These are phyloP conservation scores for Alsophila aescularia DNA, from an alignment of 2,888 invertebrate species.

Conservation along the genomic window DNA sequence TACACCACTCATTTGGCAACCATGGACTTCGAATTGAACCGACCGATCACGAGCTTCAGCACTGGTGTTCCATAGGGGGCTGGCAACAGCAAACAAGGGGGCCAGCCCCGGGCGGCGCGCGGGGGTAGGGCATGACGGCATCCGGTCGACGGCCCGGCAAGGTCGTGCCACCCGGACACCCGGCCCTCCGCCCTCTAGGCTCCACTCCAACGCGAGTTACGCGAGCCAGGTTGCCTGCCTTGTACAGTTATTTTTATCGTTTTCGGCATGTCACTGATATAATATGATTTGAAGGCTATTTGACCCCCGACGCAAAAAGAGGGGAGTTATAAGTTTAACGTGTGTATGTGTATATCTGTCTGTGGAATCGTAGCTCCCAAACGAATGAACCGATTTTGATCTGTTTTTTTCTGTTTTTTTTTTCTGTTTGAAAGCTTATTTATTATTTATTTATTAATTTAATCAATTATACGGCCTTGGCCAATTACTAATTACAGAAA, in stretches of 20 bases:
- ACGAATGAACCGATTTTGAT: too few relatives aligned
- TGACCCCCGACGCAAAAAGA: not conserved
- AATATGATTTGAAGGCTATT: not conserved
- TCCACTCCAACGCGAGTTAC: too few relatives aligned
- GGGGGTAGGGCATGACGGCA: conserved; percentile 53
- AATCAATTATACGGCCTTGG: too few relatives aligned
- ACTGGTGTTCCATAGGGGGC: conserved; percentile 22
- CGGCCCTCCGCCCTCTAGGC: conserved; percentile 3
- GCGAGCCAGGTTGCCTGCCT: conserved; percentile 31
- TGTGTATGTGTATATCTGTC: too few relatives aligned
- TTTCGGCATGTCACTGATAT: conserved; percentile 1
- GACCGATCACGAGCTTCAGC: not conserved
- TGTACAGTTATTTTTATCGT: not conserved
- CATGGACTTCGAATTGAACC: too few relatives aligned
- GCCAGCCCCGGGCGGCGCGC: conserved; percentile 4
- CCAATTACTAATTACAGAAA: too few relatives aligned
- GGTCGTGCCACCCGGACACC: conserved; percentile 47
- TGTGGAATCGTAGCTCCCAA: too few relatives aligned
- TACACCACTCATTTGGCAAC: too few relatives aligned
- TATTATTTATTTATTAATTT: too few relatives aligned
- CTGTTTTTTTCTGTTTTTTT: too few relatives aligned
- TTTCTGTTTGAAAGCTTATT: too few relatives aligned
- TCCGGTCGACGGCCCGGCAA: conserved; percentile 59
- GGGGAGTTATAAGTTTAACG: too few relatives aligned
- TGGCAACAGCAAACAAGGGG: conserved; percentile 51